These are phyloP conservation scores for Ctenopoma kingsleyae DNA, from an alignment of 2,797 vertebrate species.

Conservation along the genomic window DNA sequence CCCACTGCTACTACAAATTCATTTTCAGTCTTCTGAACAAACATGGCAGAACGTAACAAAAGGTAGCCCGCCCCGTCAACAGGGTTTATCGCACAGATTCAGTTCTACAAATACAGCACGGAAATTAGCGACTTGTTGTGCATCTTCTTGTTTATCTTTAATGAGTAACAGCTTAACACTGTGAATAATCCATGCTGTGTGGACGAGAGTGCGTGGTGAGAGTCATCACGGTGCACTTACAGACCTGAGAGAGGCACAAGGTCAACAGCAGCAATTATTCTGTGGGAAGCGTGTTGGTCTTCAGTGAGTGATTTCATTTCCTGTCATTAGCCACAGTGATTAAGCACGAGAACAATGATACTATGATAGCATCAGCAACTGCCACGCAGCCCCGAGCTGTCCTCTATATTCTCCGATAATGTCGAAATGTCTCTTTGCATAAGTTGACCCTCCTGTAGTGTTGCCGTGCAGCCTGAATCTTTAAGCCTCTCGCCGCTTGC, in stretches of 20 bases:
- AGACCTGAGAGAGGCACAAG: slow-evolving; percentile 64
- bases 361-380: slow-evolving; percentile 63
- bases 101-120: slow-evolving; percentile 4
- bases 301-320: slow-evolving; percentile 77
- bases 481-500: slow-evolving; percentile 2
- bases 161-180: slow-evolving; percentile 40
- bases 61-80: not conserved
- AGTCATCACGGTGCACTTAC: slow-evolving; percentile 37
- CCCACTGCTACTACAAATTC: slow-evolving; percentile 8
- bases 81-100: slow-evolving; percentile 17
- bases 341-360: slow-evolving; percentile 73
- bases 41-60: slow-evolving; percentile 13
- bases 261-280: slow-evolving; percentile 78
- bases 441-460: slow-evolving; percentile 26
- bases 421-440: slow-evolving; percentile 35
- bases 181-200: slow-evolving; percentile 15
- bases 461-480: slow-evolving; percentile 10
- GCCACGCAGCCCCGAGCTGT: slow-evolving; percentile 49
- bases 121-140: not conserved
- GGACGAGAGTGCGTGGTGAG: slow-evolving; percentile 48
- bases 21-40: slow-evolving; percentile 7
- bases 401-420: slow-evolving; percentile 25
- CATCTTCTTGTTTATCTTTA: slow-evolving; percentile 27
- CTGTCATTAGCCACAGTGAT: slow-evolving; percentile 79
- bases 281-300: slow-evolving; percentile 64